Evolutionary conservation across 2,888 invertebrate species (phyloP).

Genomic region (Cinara cedri): DNA sequence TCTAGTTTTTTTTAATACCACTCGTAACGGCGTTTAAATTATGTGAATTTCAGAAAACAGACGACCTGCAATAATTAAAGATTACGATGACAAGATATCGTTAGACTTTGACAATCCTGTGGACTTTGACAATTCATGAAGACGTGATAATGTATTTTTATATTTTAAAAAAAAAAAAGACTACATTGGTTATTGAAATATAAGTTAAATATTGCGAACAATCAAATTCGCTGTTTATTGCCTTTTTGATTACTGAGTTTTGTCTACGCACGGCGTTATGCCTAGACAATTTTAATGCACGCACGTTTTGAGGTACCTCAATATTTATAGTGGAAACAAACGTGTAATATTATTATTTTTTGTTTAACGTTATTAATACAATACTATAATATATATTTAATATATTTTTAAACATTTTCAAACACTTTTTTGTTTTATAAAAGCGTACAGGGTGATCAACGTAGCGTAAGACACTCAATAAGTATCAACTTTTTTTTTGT

Average conservation of each 20-base stretch:
- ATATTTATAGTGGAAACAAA: neutral
- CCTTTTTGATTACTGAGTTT: neutral
- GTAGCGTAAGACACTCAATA: too few relatives aligned
- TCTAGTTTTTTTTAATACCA: too few relatives aligned
- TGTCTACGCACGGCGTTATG: neutral
- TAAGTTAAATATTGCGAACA: conserved; percentile 18
- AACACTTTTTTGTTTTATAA: too few relatives aligned
- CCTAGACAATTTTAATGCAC: conserved; percentile 24
- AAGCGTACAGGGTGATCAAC: too few relatives aligned
- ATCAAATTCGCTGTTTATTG: conserved; percentile 12
- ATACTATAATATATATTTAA: neutral
- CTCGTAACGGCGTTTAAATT: too few relatives aligned
- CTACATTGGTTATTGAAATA: conserved; percentile 35
- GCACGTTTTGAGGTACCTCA: neutral
- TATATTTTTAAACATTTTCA: too few relatives aligned
- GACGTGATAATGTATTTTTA: neutral
- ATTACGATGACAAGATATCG: neutral
- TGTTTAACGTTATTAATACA: neutral
- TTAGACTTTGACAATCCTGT: conserved; percentile 37
- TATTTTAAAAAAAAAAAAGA: neutral
- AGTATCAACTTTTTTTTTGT: too few relatives aligned
- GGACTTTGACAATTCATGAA: neutral
- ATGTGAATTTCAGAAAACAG: neutral
- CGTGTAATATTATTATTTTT: neutral
- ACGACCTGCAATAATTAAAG: neutral